A percentile compares a stretch with the other conserved stretches of the same genome.
Evolutionary conservation across 2,113 vertebrate genomes (phyloP).

Genomic region (Serinus canaria): DNA sequence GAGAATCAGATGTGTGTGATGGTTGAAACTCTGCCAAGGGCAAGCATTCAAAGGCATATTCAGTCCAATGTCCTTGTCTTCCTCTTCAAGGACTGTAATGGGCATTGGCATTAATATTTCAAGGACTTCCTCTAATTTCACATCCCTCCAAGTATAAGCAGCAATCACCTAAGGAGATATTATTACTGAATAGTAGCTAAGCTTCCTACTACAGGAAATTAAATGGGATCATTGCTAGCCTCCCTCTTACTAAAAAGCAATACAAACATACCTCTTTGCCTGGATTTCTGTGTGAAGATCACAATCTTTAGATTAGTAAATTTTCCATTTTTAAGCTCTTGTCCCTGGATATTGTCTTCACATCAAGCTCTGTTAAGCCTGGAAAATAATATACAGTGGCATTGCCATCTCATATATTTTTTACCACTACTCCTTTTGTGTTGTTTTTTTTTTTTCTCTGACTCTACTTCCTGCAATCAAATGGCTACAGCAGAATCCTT

Average conservation of each 20-base stretch:
- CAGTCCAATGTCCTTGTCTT: constrained; percentile 6
- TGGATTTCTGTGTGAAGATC: not conserved
- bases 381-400: not conserved
- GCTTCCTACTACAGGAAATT: constrained; percentile 48
- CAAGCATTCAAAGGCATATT: constrained; percentile 1
- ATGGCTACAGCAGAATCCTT: not conserved
- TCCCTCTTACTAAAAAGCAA: not conserved
- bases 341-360: not conserved
- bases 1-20: constrained; percentile 1
- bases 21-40: not conserved
- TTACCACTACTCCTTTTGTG: not conserved
- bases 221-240: not conserved
- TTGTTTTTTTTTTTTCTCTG: not conserved
- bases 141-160: not conserved
- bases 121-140: constrained; percentile 44
- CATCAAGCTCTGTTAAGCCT: not conserved
- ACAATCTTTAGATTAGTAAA: not conserved
- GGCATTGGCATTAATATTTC: constrained; percentile 43
- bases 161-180: constrained; percentile 6
- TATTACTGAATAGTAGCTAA: not conserved
- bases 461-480: not conserved
- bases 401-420: not conserved
- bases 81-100: constrained; percentile 9
- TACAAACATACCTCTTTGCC: not conserved
- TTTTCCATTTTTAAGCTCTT: not conserved